Evolutionary conservation across 2,113 vertebrate species (phyloP), one percentile per base, ranked within the genome.

Genomic region (Oncorhynchus keta): DNA sequence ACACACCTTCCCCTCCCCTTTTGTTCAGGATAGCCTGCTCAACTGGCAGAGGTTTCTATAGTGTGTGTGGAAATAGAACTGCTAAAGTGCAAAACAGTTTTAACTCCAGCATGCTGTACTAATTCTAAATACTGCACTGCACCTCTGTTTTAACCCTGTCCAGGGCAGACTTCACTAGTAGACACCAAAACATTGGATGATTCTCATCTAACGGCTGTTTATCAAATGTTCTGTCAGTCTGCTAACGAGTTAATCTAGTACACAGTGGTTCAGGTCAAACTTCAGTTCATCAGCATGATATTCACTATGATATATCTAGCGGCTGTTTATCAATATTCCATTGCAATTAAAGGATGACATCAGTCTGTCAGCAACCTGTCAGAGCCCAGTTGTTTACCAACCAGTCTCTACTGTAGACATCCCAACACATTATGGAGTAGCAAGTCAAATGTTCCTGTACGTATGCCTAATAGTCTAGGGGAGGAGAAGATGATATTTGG

Each of bases 21-120:
- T 90, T 90, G 89, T 91, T 79, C 85, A 14, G 83, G 74, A 80
- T 66, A 51, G 70, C 76, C 69, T 75, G 86, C 84, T 81, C 75
- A 70, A 74, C 67, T 62, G 73, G 72, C 79, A 72, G 32, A 61
- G 26, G 82, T 92, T 93, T 51, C 86, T 35, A 73, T 91, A 94
- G 92, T 78, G n/a, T 79, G 66, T 39, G 55, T 35, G 55, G 75
- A 70, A 1, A n/a, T 73, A 70, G 73, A 82, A 61, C 39, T 80
- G 82, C 77, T 72, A 76, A 71, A 77, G 75, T 81, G 61, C 75
- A 77, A 20, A 70, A 32, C 45, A 5, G 84, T 81, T 84, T 84
- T 83, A 89, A 91, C 77, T 87, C 85, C 72, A 84, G 20, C n/a
- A n/a, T n/a, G 74, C 9, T 72, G 76, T 14, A n/a, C 26, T 22